Conservation (phyloP, 2,888 invertebrate genomes). For the Synanthedon myopaeformis region DNA sequence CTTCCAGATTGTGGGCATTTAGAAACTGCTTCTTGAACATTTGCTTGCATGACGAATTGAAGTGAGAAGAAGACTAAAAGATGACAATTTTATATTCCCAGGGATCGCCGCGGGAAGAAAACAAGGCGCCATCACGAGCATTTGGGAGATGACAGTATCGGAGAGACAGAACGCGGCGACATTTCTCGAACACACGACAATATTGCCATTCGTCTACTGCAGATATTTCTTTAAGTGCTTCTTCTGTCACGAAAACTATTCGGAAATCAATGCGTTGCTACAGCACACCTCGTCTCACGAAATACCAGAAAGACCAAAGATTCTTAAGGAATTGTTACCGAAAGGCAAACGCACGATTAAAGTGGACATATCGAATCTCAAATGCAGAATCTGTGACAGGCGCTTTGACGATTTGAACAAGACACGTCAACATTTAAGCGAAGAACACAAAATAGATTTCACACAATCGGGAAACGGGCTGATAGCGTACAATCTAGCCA, state of each 20-base stretch:
- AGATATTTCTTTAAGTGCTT: slow-evolving; percentile 50
- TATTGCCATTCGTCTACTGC: slow-evolving; percentile 42
- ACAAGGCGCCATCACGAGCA: slow-evolving; percentile 35
- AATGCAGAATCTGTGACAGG: slow-evolving; percentile 34
- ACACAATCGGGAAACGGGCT: slow-evolving; percentile 41
- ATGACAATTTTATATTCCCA: slow-evolving; percentile 16
- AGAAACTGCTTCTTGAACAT: no score
- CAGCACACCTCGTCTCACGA: slow-evolving; percentile 30
- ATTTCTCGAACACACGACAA: slow-evolving; percentile 35
- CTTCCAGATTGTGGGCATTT: no score
- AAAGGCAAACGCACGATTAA: slow-evolving; percentile 46
- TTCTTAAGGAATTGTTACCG: slow-evolving; percentile 34
- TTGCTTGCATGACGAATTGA: no score
- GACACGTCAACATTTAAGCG: slow-evolving; percentile 29
- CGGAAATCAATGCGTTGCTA: slow-evolving; percentile 31
- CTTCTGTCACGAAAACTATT: slow-evolving; percentile 37
- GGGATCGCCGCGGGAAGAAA: slow-evolving; percentile 18
- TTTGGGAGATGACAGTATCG: slow-evolving; percentile 49
- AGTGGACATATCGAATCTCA: slow-evolving; percentile 43
- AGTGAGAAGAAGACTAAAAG: background rate
- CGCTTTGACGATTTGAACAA: slow-evolving; percentile 23
- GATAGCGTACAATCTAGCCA: slow-evolving; percentile 34
- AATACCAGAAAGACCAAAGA: slow-evolving; percentile 23
- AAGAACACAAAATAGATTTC: slow-evolving; percentile 26
- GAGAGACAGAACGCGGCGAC: slow-evolving; percentile 43